Conservation (phyloP, 2,888 invertebrate species). For the Acrobasis consociella region DNA sequence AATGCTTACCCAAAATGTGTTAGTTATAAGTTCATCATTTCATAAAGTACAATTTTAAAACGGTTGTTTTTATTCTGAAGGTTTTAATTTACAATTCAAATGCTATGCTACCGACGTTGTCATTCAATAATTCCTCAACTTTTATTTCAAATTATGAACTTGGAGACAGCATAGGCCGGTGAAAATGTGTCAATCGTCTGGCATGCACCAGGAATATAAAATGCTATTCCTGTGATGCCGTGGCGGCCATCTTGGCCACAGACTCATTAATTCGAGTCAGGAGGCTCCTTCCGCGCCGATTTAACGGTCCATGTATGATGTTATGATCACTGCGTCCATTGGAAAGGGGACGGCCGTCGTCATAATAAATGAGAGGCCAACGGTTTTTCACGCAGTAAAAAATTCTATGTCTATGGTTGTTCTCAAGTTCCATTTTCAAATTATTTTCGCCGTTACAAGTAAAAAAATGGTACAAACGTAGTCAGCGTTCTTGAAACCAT, state of each 20-base stretch:
- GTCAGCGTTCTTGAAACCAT: too few relatives aligned
- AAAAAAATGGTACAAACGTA: too few relatives aligned
- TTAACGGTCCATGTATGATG: conserved; percentile 66
- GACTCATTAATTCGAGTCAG: conserved; percentile 64
- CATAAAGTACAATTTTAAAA: too few relatives aligned
- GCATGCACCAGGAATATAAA: conserved; percentile 1
- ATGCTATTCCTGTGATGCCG: conserved; percentile 23
- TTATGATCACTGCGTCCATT: conserved; percentile 41
- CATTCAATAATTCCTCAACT: too few relatives aligned
- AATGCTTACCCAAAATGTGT: too few relatives aligned
- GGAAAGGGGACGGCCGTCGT: conserved; percentile 22
- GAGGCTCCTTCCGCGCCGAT: conserved; percentile 65
- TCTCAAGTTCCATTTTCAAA: background rate
- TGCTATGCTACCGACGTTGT: too few relatives aligned
- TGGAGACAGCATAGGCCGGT: background rate
- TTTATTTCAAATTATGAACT: too few relatives aligned
- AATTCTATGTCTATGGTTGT: background rate
- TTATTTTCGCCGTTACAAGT: too few relatives aligned
- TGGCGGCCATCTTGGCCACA: conserved; percentile 50
- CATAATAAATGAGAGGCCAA: conserved; percentile 19
- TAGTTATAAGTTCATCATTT: too few relatives aligned
- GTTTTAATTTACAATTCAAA: too few relatives aligned
- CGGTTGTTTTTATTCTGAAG: too few relatives aligned
- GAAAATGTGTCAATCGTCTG: background rate
- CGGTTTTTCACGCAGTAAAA: conserved; percentile 5